A percentile compares a stretch with the other conserved stretches of the same genome.
Evolutionary conservation across 2,888 invertebrate species (phyloP).

Genomic region (Pterostichus madidus): DNA sequence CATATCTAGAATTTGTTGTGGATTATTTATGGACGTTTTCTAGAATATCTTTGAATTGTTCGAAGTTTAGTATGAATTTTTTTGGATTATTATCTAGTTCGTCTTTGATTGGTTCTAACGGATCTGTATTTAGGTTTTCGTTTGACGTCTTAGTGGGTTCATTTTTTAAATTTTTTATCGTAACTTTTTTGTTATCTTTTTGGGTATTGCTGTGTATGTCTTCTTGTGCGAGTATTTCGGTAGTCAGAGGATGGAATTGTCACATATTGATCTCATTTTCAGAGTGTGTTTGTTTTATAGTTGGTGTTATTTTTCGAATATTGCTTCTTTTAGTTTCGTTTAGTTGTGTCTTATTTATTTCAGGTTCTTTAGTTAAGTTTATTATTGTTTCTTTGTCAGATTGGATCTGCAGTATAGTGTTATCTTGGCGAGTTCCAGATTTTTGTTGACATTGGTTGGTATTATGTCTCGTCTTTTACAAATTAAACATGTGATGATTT

Average conservation of each 20-base stretch:
- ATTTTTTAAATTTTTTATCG: background rate
- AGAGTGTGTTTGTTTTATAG: no score
- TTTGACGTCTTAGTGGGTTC: background rate
- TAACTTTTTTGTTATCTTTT: no score
- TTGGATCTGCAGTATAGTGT: no score
- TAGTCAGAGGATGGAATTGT: no score
- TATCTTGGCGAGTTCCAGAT: background rate
- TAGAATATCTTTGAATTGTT: background rate
- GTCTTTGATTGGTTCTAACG: background rate
- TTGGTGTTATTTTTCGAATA: no score
- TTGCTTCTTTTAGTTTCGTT: no score
- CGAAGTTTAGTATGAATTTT: background rate
- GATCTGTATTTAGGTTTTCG: background rate
- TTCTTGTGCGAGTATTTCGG: no score
- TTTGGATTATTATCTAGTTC: background rate
- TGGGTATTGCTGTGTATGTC: no score
- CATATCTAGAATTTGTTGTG: background rate
- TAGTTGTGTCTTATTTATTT: no score
- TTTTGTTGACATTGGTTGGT: constrained; percentile 3
- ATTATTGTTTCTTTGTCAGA: no score
- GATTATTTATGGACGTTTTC: background rate
- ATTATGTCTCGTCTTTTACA: background rate
- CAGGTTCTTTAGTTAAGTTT: no score
- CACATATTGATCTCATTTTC: no score
- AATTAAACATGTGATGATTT: background rate